Evolutionary conservation across 37 sponge, comb jelly and placozoan genomes (phyloP).

Genomic region (Agelas oroides): DNA sequence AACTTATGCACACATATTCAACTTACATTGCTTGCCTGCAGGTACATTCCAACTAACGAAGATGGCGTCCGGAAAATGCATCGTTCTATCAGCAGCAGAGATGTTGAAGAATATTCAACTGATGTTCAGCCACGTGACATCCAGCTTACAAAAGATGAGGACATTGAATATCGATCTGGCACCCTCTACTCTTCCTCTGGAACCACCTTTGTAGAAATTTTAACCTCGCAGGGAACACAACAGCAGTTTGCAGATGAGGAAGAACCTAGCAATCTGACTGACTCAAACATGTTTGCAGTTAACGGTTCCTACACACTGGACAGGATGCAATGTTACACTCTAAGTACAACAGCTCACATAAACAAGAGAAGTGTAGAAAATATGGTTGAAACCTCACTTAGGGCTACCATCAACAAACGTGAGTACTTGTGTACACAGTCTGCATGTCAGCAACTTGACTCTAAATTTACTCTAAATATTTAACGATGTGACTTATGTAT

Average conservation of each 20-base stretch:
- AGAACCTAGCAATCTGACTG: not conserved
- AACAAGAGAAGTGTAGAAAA: not conserved
- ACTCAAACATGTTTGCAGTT: not conserved
- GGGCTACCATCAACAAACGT: not conserved
- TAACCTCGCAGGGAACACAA: too few species aligned
- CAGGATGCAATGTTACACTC: not conserved
- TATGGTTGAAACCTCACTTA: not conserved
- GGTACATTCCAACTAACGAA: too few species aligned
- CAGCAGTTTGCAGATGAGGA: not conserved
- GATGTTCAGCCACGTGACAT: not conserved
- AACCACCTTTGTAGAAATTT: not conserved
- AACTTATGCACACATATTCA: too few species aligned
- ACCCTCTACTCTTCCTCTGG: conserved; percentile 3
- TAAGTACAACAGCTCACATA: not conserved
- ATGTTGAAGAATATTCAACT: not conserved
- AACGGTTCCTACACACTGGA: conserved; percentile 5
- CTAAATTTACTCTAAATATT: too few species aligned
- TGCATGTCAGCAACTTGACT: too few species aligned
- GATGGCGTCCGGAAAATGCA: not conserved
- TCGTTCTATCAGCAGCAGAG: not conserved
- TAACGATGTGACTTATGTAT: too few species aligned
- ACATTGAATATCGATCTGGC: conserved; percentile 9
- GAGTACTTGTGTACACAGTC: too few species aligned
- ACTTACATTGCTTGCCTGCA: too few species aligned
- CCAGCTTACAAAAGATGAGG: conserved; percentile 7